Evolutionary conservation across 2,113 vertebrate genomes (phyloP).

Genomic region (Macquaria ambigua): DNA sequence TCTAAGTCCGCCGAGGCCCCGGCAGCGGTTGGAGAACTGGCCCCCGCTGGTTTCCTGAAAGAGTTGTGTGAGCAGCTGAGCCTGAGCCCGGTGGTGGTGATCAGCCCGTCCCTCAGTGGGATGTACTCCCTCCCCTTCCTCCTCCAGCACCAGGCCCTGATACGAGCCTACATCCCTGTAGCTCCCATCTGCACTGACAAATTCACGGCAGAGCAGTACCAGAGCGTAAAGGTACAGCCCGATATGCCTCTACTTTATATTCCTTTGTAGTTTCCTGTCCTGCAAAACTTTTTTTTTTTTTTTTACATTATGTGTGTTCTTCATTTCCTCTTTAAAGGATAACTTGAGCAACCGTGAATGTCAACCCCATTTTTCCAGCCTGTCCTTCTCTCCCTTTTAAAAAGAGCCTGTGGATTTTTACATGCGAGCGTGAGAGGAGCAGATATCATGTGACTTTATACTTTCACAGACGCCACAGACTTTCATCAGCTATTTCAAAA

Average conservation of each 20-base stretch:
- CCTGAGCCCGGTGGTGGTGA: constrained; percentile 87
- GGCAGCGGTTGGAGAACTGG: constrained; percentile 85
- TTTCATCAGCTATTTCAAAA: constrained; percentile 25
- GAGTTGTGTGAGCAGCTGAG: constrained; percentile 87
- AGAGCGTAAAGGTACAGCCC: constrained; percentile 86
- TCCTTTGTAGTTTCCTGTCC: not conserved
- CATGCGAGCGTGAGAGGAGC: not conserved
- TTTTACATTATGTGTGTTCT: not conserved
- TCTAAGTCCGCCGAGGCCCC: constrained; percentile 89
- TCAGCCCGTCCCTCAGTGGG: constrained; percentile 96
- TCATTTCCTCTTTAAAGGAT: constrained; percentile 32
- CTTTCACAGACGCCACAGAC: constrained; percentile 9
- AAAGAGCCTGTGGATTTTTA: constrained; percentile 20
- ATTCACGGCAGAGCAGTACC: constrained; percentile 87
- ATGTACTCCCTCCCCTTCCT: constrained; percentile 97
- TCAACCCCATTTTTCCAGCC: constrained; percentile 28
- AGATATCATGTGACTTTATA: constrained; percentile 28
- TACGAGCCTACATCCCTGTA: constrained; percentile 92
- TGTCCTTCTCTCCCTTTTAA: not conserved
- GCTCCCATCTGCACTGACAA: constrained; percentile 98
- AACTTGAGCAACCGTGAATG: constrained; percentile 46
- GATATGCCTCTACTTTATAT: not conserved
- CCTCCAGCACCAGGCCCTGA: constrained; percentile 83
- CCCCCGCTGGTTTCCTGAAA: constrained; percentile 87
- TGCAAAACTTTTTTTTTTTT: not conserved